These are phyloP conservation scores for Scolopax mira DNA, from an alignment of 2,113 vertebrate species.

Conservation along the genomic window DNA sequence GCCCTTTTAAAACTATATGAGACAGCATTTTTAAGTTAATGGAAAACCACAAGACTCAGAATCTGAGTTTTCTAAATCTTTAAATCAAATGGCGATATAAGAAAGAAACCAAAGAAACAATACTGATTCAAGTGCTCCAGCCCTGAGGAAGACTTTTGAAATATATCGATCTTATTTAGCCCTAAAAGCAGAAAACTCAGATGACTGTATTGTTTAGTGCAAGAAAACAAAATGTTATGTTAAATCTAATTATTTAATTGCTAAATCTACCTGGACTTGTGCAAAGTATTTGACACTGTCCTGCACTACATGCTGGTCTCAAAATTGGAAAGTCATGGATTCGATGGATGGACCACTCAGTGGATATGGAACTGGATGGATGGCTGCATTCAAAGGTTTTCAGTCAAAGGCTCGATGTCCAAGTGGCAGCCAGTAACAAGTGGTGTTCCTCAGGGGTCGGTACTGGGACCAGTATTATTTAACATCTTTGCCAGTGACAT, in stretches of 20 bases:
- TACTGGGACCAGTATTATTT: too few relatives aligned
- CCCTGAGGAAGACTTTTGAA: not conserved
- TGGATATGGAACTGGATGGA: too few relatives aligned
- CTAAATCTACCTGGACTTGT: too few relatives aligned
- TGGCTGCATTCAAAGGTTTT: too few relatives aligned
- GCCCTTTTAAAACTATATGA: not conserved
- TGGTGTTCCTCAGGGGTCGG: too few relatives aligned
- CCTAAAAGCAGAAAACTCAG: not conserved
- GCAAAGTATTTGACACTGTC: too few relatives aligned
- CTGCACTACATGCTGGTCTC: too few relatives aligned
- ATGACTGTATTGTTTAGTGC: not conserved
- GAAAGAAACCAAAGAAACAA: not conserved
- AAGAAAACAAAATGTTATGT: not conserved
- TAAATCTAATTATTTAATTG: not conserved
- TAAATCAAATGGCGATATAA: not conserved
- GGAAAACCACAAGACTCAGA: not conserved
- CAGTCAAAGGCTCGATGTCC: too few relatives aligned
- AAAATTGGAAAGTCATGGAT: too few relatives aligned
- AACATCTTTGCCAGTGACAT: too few relatives aligned
- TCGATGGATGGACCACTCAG: too few relatives aligned
- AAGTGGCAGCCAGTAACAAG: too few relatives aligned
- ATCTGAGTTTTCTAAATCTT: not conserved
- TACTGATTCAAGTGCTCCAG: not conserved
- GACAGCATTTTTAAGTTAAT: not conserved
- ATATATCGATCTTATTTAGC: not conserved